Percentiles rank a stretch among this genome's conserved stretches.
Evolutionary conservation across 2,113 vertebrate genomes (phyloP).

Genomic region (Bufo gargarizans): DNA sequence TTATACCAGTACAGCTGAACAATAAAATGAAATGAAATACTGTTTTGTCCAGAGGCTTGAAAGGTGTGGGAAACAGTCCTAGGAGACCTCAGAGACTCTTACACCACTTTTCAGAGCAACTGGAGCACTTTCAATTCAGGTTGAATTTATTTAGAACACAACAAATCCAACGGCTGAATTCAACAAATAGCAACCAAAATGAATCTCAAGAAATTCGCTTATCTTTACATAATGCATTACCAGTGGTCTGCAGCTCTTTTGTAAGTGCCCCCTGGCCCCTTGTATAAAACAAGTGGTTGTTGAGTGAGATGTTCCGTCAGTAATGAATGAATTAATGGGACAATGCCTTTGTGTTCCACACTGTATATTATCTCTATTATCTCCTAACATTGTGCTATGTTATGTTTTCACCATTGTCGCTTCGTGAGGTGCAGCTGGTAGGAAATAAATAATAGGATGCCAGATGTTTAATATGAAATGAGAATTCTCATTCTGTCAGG

Average conservation of each 20-base stretch:
- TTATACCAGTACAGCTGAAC: too few species aligned
- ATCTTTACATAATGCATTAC: not conserved
- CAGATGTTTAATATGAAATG: conserved; percentile 22
- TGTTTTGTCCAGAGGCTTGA: too few species aligned
- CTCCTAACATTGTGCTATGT: not conserved
- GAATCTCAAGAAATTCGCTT: too few species aligned
- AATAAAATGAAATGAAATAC: too few species aligned
- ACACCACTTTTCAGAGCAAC: too few species aligned
- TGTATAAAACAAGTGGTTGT: not conserved
- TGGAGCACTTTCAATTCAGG: too few species aligned
- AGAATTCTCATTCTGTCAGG: not conserved
- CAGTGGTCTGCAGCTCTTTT: not conserved
- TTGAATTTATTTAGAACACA: too few species aligned
- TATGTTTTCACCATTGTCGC: not conserved
- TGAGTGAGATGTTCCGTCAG: not conserved
- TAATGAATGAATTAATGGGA: not conserved
- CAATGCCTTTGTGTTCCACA: not conserved
- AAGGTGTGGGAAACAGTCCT: too few species aligned
- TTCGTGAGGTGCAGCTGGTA: conserved; percentile 18
- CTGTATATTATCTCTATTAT: not conserved
- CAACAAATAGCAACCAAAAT: too few species aligned
- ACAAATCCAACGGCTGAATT: too few species aligned
- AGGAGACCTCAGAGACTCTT: too few species aligned
- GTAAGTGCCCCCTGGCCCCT: not conserved
- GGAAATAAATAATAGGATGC: conserved; percentile 6